Evolutionary conservation across 2,113 vertebrate genomes (phyloP).

Genomic region (Parus major): DNA sequence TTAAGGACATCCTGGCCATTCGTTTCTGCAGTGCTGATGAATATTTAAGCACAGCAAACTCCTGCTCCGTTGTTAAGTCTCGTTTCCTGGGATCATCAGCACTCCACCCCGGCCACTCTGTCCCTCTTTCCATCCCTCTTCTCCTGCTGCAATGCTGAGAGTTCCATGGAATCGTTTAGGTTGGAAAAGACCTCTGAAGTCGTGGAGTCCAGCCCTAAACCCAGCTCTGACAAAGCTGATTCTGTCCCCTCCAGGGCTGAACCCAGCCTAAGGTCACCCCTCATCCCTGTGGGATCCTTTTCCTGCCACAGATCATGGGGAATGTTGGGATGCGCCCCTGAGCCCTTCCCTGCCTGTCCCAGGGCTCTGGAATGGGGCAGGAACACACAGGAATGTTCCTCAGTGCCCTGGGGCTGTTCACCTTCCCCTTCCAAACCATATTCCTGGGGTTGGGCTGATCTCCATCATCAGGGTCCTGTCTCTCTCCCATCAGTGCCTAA

Average conservation of each 20-base stretch:
- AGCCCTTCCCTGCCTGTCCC: background rate
- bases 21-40: accelerated
- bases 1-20: background rate
- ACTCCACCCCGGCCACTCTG: accelerated
- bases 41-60: background rate
- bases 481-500: background rate
- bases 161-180: background rate
- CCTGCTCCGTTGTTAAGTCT: background rate
- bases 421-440: background rate
- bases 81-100: background rate
- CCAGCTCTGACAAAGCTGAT: background rate
- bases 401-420: accelerated
- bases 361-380: background rate
- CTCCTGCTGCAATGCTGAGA: background rate
- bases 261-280: background rate
- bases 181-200: background rate
- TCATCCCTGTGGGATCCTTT: background rate
- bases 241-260: accelerated
- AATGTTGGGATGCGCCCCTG: accelerated
- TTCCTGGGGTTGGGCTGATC: background rate
- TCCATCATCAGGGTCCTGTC: accelerated
- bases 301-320: accelerated
- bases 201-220: accelerated
- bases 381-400: background rate
- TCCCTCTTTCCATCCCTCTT: background rate